Evolutionary conservation across 2,797 vertebrate genomes (phyloP).

Genomic region (Serranus cabrilla): DNA sequence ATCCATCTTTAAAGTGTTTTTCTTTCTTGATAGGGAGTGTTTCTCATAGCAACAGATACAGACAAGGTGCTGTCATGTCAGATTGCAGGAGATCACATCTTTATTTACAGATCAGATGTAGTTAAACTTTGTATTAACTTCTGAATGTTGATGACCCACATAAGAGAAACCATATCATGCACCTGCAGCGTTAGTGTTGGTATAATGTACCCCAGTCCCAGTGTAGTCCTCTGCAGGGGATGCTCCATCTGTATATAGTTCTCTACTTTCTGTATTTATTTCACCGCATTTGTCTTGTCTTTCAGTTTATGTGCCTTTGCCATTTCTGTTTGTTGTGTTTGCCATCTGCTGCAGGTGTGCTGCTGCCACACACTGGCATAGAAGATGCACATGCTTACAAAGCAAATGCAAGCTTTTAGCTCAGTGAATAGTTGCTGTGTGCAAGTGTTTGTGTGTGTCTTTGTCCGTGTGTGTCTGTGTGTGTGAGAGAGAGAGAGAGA

Average conservation of each 20-base stretch:
- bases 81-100: neutral
- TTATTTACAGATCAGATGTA: neutral
- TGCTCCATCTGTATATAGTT: neutral
- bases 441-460: neutral
- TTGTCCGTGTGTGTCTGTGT: neutral
- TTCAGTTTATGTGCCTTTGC: constrained; percentile 5
- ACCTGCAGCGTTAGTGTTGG: constrained; percentile 9
- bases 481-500: neutral
- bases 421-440: neutral
- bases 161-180: neutral
- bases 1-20: neutral
- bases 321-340: constrained; percentile 15
- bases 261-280: neutral
- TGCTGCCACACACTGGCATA: neutral
- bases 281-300: neutral
- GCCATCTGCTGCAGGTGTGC: constrained; percentile 35
- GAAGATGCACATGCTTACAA: constrained; percentile 11
- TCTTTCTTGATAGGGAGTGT: neutral
- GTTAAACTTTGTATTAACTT: neutral
- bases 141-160: neutral
- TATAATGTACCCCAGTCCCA: neutral
- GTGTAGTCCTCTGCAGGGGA: constrained; percentile 6
- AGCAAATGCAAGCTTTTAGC: constrained; percentile 26
- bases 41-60: constrained; percentile 4
- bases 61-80: neutral